phyloP scores from a whole-genome alignment of 2,113 vertebrate species.

The Heteronetta atricapilla region DNA sequence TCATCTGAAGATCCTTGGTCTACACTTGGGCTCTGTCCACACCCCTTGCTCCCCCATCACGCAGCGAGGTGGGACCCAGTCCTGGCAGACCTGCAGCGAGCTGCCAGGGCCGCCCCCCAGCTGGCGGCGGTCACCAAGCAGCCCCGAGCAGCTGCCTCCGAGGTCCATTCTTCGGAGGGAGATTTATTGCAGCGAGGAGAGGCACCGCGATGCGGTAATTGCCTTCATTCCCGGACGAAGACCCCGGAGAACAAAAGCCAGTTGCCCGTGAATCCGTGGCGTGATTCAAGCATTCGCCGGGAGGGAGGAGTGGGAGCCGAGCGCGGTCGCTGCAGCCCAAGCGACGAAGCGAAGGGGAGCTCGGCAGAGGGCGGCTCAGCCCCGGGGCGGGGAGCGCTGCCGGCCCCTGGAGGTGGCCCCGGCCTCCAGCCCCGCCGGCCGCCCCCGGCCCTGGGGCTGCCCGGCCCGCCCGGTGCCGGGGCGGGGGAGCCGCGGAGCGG shows the following conservation, averaged over 20 bases:
- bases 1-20: background rate
- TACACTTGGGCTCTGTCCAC: background rate
- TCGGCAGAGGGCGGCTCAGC: background rate
- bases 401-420: background rate
- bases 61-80: rapidly evolving
- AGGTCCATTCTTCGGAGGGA: constrained; percentile 46
- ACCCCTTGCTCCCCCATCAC: background rate
- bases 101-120: background rate
- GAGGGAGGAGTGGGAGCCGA: constrained; percentile 8
- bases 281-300: constrained; percentile 42
- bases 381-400: background rate
- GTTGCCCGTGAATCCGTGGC: constrained; percentile 47
- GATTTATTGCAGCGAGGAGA: constrained; percentile 61
- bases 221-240: constrained; percentile 31
- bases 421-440: background rate
- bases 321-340: constrained; percentile 15
- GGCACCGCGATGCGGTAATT: constrained; percentile 32
- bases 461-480: no score
- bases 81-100: background rate
- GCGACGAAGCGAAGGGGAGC: background rate
- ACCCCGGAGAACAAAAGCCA: constrained; percentile 60
- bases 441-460: background rate
- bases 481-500: no score
- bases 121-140: constrained; percentile 20
- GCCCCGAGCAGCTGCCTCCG: constrained; percentile 26